A percentile compares a stretch with the other conserved stretches of the same genome.
Evolutionary conservation across 1,140 invertebrate species (phyloP).

Genomic region (Diabrotica undecimpunctata): DNA sequence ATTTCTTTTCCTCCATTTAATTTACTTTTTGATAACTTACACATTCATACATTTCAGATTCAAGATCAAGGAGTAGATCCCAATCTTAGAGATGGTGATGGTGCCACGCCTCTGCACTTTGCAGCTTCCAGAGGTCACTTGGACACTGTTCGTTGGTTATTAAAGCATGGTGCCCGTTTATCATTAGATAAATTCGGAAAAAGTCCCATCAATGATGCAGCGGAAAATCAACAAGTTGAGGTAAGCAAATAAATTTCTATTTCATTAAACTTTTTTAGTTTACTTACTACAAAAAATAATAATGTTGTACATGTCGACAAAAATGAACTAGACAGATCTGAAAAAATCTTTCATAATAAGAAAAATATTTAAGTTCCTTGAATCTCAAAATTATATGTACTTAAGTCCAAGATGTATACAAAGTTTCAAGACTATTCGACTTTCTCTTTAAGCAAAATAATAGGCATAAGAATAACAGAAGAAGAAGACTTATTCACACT

Average conservation of each 20-base stretch:
- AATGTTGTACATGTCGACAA: neutral
- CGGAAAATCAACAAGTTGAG: slow-evolving; percentile 84
- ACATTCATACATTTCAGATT: slow-evolving; percentile 56
- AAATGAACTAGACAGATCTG: too few relatives aligned
- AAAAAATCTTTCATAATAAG: too few relatives aligned
- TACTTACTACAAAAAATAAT: neutral
- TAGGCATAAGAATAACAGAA: too few relatives aligned
- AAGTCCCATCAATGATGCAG: slow-evolving; percentile 83
- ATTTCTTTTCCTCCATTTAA: too few relatives aligned
- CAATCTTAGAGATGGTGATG: slow-evolving; percentile 79
- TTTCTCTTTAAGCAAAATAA: too few relatives aligned
- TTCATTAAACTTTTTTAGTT: too few relatives aligned
- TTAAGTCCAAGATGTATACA: too few relatives aligned
- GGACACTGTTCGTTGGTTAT: slow-evolving; percentile 77
- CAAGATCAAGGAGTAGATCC: slow-evolving; percentile 76
- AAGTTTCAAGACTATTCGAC: too few relatives aligned
- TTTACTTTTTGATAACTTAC: too few relatives aligned
- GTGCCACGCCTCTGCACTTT: slow-evolving; percentile 76
- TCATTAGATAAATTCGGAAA: slow-evolving; percentile 80
- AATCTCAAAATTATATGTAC: too few relatives aligned
- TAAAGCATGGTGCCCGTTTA: slow-evolving; percentile 73
- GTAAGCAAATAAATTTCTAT: slow-evolving; percentile 50
- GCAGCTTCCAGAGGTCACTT: slow-evolving; percentile 78
- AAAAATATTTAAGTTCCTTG: too few relatives aligned
- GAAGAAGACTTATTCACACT: too few relatives aligned